Percentiles rank a stretch among this genome's conserved stretches.
Conservation (phyloP, 2,797 vertebrate genomes). For the Pelodytes ibericus region DNA sequence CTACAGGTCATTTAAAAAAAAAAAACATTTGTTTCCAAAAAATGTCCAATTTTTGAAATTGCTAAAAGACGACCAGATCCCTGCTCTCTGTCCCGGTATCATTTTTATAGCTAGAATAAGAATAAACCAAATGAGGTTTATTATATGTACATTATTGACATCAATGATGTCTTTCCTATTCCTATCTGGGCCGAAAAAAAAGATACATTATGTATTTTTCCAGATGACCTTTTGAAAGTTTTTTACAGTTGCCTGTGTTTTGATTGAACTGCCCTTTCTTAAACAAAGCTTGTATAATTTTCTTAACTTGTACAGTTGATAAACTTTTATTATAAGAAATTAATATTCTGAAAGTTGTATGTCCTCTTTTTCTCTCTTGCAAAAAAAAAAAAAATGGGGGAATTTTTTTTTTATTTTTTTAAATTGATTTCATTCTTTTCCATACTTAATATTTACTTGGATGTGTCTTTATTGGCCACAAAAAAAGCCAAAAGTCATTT, state of each 20-base stretch:
- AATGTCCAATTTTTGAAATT: constrained; percentile 48
- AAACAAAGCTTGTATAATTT: constrained; percentile 95
- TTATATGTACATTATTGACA: constrained; percentile 94
- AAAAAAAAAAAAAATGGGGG: constrained; percentile 63
- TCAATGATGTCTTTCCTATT: constrained; percentile 97
- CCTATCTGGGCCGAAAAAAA: constrained; percentile 84
- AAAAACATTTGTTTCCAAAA: constrained; percentile 5
- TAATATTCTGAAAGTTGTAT: constrained; percentile 71
- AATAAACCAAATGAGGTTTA: constrained; percentile 89
- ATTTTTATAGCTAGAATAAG: constrained; percentile 80
- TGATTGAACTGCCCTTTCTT: constrained; percentile 82
- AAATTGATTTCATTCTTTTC: constrained; percentile 7
- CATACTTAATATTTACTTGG: not conserved
- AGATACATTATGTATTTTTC: constrained; percentile 90
- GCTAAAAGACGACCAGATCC: constrained; percentile 75
- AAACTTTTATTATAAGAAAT: constrained; percentile 82
- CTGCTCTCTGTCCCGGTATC: constrained; percentile 66
- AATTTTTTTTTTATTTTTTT: constrained; percentile 64
- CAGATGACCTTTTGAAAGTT: constrained; percentile 86
- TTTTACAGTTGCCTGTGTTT: constrained; percentile 84
- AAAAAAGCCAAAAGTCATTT: not conserved
- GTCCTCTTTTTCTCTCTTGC: constrained; percentile 76
- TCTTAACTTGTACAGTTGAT: constrained; percentile 90
- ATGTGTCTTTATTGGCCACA: not conserved
- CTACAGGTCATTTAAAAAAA: not conserved